Conservation (phyloP, 1,140 invertebrate species). For the Papilio polytes region DNA sequence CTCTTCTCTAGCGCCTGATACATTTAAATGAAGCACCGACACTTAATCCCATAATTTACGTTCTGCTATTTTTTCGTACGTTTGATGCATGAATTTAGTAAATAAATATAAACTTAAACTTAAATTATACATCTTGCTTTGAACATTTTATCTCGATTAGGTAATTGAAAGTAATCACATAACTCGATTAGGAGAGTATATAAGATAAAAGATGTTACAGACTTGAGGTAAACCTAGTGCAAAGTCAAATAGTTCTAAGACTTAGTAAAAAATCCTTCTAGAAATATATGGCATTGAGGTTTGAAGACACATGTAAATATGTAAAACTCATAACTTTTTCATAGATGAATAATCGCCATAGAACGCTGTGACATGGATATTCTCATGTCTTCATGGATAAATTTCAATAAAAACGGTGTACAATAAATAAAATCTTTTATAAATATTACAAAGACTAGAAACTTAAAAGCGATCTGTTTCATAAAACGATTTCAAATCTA, state of each 20-base stretch:
- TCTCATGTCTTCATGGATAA: too few species aligned
- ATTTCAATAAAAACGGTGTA: background rate
- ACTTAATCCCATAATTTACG: background rate
- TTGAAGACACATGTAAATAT: too few species aligned
- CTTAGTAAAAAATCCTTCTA: background rate
- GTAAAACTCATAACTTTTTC: too few species aligned
- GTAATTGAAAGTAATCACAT: background rate
- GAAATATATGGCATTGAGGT: background rate
- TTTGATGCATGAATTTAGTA: background rate
- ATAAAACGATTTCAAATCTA: constrained; percentile 21
- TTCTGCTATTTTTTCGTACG: background rate
- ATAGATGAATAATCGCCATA: too few species aligned
- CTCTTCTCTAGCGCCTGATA: background rate
- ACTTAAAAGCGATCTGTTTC: constrained; percentile 4
- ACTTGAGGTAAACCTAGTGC: background rate
- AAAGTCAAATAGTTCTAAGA: background rate
- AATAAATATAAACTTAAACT: too few species aligned
- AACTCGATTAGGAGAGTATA: background rate
- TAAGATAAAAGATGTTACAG: background rate
- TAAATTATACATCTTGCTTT: too few species aligned
- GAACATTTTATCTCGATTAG: too few species aligned
- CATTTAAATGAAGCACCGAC: constrained; percentile 7
- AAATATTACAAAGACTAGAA: background rate
- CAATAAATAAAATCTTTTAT: background rate
- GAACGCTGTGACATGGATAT: too few species aligned